phyloP scores from a whole-genome alignment of 2,888 invertebrate species.

The Tenthredo amoena region DNA sequence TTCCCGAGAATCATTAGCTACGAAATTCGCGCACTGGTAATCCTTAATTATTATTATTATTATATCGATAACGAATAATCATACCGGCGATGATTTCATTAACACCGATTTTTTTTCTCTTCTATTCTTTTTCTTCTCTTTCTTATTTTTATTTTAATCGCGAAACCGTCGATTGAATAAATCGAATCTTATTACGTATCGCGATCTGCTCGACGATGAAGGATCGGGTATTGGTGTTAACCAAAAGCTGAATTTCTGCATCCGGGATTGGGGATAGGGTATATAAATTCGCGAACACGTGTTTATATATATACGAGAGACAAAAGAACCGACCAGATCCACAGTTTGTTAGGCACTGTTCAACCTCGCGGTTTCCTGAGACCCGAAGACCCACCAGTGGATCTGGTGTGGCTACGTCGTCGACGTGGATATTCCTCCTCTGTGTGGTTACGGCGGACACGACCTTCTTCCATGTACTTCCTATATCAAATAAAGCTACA shows the following conservation, averaged over 20 bases:
- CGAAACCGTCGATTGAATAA: neutral
- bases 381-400: conserved; percentile 21
- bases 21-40: neutral
- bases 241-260: neutral
- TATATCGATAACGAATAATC: neutral
- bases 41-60: neutral
- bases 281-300: neutral
- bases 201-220: neutral
- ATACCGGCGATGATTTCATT: neutral
- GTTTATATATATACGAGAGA: neutral
- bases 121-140: neutral
- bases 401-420: neutral
- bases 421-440: neutral
- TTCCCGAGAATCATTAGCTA: neutral
- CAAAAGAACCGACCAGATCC: conserved; percentile 24
- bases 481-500: conserved; percentile 75
- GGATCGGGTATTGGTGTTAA: neutral
- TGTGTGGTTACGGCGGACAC: neutral
- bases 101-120: neutral
- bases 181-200: neutral
- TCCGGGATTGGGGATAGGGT: neutral
- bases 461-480: conserved; percentile 55
- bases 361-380: conserved; percentile 25
- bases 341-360: conserved; percentile 40
- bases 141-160: neutral